A percentile compares a stretch with the other conserved stretches of the same genome.
Conservation (phyloP, 1,140 invertebrate genomes). For the Aphidius gifuensis region DNA sequence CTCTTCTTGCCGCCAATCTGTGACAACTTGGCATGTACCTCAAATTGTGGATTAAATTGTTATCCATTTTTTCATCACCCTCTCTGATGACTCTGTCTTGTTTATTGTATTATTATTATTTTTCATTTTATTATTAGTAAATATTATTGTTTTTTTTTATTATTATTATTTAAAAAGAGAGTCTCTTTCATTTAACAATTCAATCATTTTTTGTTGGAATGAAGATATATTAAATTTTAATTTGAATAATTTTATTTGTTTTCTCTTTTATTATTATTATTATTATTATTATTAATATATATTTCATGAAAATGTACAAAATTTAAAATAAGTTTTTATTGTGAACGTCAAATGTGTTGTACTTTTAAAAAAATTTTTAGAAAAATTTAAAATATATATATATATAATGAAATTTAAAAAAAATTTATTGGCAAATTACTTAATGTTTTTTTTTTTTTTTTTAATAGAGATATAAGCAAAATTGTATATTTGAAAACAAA, state of each 20-base stretch:
- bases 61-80: conserved; percentile 26
- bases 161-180: too few species aligned
- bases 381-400: not conserved
- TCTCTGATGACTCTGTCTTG: conserved; percentile 28
- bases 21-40: conserved; percentile 39
- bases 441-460: conserved; percentile 30
- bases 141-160: not conserved
- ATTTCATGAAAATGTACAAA: too few species aligned
- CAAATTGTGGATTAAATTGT: conserved; percentile 20
- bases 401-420: conserved; percentile 2
- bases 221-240: too few species aligned
- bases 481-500: conserved; percentile 43
- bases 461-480: conserved; percentile 29
- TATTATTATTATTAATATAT: too few species aligned
- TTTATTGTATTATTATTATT: conserved; percentile 27
- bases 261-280: too few species aligned
- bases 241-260: too few species aligned
- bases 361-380: not conserved
- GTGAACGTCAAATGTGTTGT: too few species aligned
- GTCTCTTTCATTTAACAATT: too few species aligned
- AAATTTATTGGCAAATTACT: conserved; percentile 43
- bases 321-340: too few species aligned
- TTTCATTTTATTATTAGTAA: not conserved
- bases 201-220: too few species aligned
- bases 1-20: conserved; percentile 19